A percentile compares a stretch with the other conserved stretches of the same genome.
phyloP scores from a whole-genome alignment of 2,797 vertebrate species.

The Hylomyscus alleni region DNA sequence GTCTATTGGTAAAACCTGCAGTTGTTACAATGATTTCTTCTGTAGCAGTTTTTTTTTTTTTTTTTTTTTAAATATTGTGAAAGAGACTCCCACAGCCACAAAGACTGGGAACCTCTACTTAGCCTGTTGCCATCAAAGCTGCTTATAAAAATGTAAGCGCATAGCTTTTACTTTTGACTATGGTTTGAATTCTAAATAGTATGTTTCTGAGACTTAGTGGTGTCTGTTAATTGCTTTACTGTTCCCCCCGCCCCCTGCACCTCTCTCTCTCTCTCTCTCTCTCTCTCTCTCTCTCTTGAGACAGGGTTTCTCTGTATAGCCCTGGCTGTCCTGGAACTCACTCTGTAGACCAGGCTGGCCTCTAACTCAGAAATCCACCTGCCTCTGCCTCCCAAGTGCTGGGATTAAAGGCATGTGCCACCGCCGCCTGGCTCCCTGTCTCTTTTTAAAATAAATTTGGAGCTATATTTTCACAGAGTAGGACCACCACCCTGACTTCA shows the following conservation, averaged over 20 bases:
- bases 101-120: neutral
- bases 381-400: too few relatives aligned
- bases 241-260: too few relatives aligned
- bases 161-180: neutral
- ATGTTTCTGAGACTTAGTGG: neutral
- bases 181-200: conserved; percentile 5
- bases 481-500: too few relatives aligned
- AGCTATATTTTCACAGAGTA: fast-evolving
- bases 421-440: too few relatives aligned
- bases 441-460: neutral
- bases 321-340: too few relatives aligned
- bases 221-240: neutral
- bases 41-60: neutral
- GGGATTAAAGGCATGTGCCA: too few relatives aligned
- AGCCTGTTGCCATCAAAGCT: too few relatives aligned
- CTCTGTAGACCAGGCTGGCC: too few relatives aligned
- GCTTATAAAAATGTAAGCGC: neutral
- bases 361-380: too few relatives aligned
- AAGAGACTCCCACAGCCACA: neutral
- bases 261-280: too few relatives aligned
- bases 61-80: neutral
- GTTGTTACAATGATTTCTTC: neutral
- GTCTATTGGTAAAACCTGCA: neutral
- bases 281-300: too few relatives aligned
- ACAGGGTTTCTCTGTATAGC: too few relatives aligned